Evolutionary conservation across 2,888 invertebrate species (phyloP).

Genomic region (Drosophila trichaetosa): DNA sequence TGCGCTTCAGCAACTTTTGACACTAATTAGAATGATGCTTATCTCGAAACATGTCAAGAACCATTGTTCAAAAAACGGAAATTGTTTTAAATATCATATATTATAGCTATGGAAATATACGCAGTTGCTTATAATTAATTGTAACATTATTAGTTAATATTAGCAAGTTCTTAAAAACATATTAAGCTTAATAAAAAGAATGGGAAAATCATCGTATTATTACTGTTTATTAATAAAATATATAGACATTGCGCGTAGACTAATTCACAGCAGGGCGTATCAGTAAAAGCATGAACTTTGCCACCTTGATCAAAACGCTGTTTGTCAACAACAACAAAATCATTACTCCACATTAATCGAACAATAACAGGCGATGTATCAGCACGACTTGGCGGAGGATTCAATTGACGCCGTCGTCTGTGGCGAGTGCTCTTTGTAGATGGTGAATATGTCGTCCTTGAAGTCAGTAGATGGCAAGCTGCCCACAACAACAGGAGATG

Average conservation of each 20-base stretch:
- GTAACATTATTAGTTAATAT: constrained; percentile 5
- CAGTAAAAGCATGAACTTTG: constrained; percentile 36
- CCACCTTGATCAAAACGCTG: neutral
- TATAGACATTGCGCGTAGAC: neutral
- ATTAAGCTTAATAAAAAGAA: neutral
- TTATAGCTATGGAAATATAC: neutral
- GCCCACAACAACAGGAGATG: constrained; percentile 21
- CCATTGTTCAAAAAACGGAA: constrained; percentile 66
- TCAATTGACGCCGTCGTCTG: constrained; percentile 50
- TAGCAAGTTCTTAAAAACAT: neutral
- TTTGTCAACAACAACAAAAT: constrained; percentile 14
- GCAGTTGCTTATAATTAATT: constrained; percentile 11
- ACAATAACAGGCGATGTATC: constrained; percentile 32
- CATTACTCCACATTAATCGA: constrained; percentile 48
- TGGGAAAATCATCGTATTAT: neutral
- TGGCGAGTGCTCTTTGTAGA: constrained; percentile 32
- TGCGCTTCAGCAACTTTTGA: constrained; percentile 42
- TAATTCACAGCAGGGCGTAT: constrained; percentile 20
- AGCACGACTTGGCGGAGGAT: constrained; percentile 40
- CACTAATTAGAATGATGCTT: constrained; percentile 58
- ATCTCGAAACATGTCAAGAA: constrained; percentile 39
- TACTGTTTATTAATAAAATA: constrained; percentile 16
- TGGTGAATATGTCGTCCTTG: constrained; percentile 30
- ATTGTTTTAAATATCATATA: constrained; percentile 14
- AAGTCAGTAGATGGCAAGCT: constrained; percentile 31